phyloP scores from a whole-genome alignment of 1,140 invertebrate genomes.

The Daktulosphaira vitifoliae region DNA sequence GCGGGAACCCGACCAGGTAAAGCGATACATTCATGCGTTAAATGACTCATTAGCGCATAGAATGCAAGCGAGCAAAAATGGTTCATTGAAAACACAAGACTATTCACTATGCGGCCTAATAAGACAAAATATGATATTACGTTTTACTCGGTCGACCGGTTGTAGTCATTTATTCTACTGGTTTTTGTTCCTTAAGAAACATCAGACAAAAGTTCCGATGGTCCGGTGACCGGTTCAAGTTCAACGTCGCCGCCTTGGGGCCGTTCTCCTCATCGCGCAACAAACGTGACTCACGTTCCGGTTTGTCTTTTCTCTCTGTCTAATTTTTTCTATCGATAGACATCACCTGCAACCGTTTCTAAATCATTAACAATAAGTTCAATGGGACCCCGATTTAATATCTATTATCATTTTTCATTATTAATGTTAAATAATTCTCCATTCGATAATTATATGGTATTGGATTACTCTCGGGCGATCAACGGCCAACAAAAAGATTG shows the following conservation, averaged over 20 bases:
- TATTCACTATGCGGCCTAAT: too few species aligned
- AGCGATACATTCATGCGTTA: too few species aligned
- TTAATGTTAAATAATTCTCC: not conserved
- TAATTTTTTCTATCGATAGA: not conserved
- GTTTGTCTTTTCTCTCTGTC: not conserved
- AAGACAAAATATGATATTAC: too few species aligned
- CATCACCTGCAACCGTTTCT: not conserved
- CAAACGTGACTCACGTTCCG: conserved; percentile 22
- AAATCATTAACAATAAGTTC: not conserved
- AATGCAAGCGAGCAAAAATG: too few species aligned
- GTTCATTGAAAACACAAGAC: too few species aligned
- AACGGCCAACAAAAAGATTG: not conserved
- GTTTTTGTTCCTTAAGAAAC: not conserved
- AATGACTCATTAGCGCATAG: too few species aligned
- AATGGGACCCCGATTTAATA: too few species aligned
- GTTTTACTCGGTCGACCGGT: not conserved
- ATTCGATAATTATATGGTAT: not conserved
- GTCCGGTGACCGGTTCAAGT: conserved; percentile 13
- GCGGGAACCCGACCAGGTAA: too few species aligned
- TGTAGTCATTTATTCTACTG: not conserved
- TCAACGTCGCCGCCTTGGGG: conserved; percentile 21
- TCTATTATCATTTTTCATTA: not conserved
- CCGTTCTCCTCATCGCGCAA: not conserved
- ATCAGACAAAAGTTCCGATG: conserved; percentile 20
- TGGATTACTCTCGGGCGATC: not conserved